Conservation (phyloP, 1,140 invertebrate genomes). For the Bombus terrestris region DNA sequence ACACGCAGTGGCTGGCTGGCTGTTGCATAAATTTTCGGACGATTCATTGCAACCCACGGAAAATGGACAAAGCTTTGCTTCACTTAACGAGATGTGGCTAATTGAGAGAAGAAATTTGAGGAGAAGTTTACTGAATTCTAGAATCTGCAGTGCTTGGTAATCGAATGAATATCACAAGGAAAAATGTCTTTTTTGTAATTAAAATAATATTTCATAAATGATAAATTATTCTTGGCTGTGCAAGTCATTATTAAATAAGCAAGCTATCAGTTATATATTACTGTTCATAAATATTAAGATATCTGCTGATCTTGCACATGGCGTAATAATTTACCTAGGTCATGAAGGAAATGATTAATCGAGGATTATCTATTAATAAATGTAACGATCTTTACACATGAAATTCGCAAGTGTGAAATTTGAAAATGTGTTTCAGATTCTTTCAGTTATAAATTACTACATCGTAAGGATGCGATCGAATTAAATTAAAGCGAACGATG, state of each 20-base stretch:
- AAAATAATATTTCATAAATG: too few species aligned
- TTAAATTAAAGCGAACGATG: not conserved
- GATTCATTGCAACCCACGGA: not conserved
- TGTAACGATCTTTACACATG: too few species aligned
- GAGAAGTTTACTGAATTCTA: not conserved
- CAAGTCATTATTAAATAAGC: too few species aligned
- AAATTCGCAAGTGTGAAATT: too few species aligned
- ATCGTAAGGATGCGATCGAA: too few species aligned
- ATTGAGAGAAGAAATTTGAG: not conserved
- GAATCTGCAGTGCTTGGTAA: not conserved
- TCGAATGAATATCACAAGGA: not conserved
- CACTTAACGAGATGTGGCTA: not conserved
- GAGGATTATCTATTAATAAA: too few species aligned
- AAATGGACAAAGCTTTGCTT: not conserved
- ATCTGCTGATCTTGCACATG: too few species aligned
- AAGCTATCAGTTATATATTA: too few species aligned
- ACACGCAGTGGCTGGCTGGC: not conserved
- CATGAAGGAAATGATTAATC: too few species aligned
- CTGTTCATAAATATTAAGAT: too few species aligned
- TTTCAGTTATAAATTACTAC: not conserved
- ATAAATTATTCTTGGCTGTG: too few species aligned
- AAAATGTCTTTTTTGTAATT: not conserved
- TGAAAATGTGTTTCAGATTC: not conserved
- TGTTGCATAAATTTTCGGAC: conserved; percentile 13
- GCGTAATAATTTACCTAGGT: too few species aligned